Percentiles rank a stretch among this genome's conserved stretches.
Evolutionary conservation across 2,797 vertebrate genomes (phyloP).

Genomic region (Brachyrhaphis roseni): DNA sequence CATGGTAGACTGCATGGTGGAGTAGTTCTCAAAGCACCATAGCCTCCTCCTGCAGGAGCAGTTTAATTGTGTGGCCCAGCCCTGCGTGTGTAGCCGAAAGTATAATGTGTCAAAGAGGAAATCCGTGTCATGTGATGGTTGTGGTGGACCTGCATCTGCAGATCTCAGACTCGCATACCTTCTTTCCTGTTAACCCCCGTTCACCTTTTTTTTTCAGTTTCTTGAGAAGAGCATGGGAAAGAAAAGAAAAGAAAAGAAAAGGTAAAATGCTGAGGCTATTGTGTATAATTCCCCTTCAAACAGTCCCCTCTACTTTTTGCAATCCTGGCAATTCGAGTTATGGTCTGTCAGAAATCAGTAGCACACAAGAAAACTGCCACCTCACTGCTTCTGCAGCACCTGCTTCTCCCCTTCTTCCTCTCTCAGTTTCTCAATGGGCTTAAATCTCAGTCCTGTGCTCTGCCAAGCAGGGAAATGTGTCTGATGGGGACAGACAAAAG

Average conservation of each 20-base stretch:
- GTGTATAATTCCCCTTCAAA: constrained; percentile 49
- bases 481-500: constrained; percentile 65
- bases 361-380: constrained; percentile 59
- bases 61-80: constrained; percentile 51
- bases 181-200: constrained; percentile 50
- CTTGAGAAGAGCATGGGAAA: constrained; percentile 53
- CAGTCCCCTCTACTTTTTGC: constrained; percentile 56
- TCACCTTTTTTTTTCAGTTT: constrained; percentile 53
- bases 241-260: too few species aligned
- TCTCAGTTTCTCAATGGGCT: constrained; percentile 61
- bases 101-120: constrained; percentile 77
- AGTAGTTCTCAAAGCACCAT: constrained; percentile 62
- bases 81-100: constrained; percentile 43
- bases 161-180: constrained; percentile 50
- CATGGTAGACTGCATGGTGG: constrained; percentile 75
- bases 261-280: constrained; percentile 59
- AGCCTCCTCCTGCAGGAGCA: constrained; percentile 44
- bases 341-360: constrained; percentile 70
- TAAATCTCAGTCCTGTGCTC: constrained; percentile 58
- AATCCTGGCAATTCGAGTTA: constrained; percentile 63
- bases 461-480: constrained; percentile 63
- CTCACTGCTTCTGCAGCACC: constrained; percentile 57
- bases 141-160: constrained; percentile 78
- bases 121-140: constrained; percentile 83
- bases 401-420: constrained; percentile 60